Evolutionary conservation across 2,113 vertebrate genomes (phyloP).

Genomic region (Phylloscopus trochilus): DNA sequence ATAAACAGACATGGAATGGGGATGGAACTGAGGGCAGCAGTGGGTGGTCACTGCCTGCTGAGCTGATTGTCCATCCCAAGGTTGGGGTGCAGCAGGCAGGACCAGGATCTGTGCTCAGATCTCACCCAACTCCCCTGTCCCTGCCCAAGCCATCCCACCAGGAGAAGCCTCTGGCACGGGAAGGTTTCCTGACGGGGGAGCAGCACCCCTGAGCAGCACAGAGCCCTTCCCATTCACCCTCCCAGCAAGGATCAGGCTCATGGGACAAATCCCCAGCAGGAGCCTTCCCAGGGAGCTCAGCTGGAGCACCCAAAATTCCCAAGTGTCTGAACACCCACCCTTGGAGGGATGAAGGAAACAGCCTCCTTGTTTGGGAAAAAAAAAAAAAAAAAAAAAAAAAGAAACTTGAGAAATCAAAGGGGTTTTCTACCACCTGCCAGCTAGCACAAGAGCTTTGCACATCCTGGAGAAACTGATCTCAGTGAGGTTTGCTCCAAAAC

Average conservation of each 20-base stretch:
- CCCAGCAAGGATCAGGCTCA: not conserved
- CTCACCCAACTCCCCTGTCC: not conserved
- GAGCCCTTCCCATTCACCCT: not conserved
- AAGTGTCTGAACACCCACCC: not conserved
- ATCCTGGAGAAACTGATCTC: not conserved
- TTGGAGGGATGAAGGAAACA: not conserved
- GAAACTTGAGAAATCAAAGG: not conserved
- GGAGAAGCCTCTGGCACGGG: not conserved
- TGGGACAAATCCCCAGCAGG: not conserved
- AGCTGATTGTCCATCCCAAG: not conserved
- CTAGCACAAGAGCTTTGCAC: not conserved
- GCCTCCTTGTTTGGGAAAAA: not conserved
- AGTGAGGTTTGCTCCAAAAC: not conserved
- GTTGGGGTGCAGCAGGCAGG: not conserved
- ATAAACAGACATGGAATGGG: not conserved
- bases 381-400: not conserved
- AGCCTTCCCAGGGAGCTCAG: not conserved
- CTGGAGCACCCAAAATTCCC: not conserved
- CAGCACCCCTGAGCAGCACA: not conserved
- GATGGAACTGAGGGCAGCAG: not conserved
- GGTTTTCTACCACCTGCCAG: not conserved
- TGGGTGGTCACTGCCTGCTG: not conserved
- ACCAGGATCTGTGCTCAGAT: fast-evolving
- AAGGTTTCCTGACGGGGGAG: not conserved
- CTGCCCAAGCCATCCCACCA: not conserved